Evolutionary conservation across 2,888 invertebrate species (phyloP).

Genomic region (Ophion costatus): DNA sequence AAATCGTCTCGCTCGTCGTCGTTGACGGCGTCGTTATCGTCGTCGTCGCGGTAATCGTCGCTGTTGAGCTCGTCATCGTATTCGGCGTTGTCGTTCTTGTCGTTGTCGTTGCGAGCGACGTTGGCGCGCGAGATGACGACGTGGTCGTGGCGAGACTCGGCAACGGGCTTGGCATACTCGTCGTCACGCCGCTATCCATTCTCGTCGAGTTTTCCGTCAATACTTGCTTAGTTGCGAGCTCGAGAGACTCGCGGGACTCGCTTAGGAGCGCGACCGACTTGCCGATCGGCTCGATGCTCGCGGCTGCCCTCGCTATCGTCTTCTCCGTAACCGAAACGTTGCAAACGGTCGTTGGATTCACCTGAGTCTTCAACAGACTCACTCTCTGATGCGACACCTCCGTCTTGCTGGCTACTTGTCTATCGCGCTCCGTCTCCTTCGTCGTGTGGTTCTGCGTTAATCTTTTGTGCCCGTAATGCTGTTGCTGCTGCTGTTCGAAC

Average conservation of each 20-base stretch:
- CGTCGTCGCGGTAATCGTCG: slow-evolving; percentile 7
- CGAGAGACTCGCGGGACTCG: slow-evolving; percentile 80
- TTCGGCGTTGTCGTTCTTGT: slow-evolving; percentile 15
- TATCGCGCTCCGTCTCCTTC: slow-evolving; percentile 70
- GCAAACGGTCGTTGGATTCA: slow-evolving; percentile 67
- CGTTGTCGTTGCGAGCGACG: slow-evolving; percentile 3
- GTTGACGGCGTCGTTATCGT: slow-evolving; percentile 12
- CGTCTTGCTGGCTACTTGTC: slow-evolving; percentile 69
- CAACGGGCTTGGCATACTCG: neutral
- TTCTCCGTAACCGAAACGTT: slow-evolving; percentile 64
- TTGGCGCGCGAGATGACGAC: neutral
- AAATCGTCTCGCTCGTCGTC: slow-evolving; percentile 43
- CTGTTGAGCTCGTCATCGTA: slow-evolving; percentile 55
- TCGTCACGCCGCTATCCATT: slow-evolving; percentile 17
- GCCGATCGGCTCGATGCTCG: slow-evolving; percentile 54
- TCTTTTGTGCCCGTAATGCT: slow-evolving; percentile 75
- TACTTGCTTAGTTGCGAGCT: slow-evolving; percentile 85
- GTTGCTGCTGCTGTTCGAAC: slow-evolving; percentile 41
- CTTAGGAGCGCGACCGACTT: slow-evolving; percentile 81
- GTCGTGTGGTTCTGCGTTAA: slow-evolving; percentile 76
- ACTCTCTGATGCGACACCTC: slow-evolving; percentile 76
- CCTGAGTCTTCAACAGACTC: slow-evolving; percentile 76
- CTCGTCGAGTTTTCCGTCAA: slow-evolving; percentile 83
- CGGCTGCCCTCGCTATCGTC: slow-evolving; percentile 29
- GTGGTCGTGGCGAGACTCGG: slow-evolving; percentile 54